These are phyloP conservation scores for Epirrhoe alternata DNA, from an alignment of 2,888 invertebrate species.

Conservation along the genomic window DNA sequence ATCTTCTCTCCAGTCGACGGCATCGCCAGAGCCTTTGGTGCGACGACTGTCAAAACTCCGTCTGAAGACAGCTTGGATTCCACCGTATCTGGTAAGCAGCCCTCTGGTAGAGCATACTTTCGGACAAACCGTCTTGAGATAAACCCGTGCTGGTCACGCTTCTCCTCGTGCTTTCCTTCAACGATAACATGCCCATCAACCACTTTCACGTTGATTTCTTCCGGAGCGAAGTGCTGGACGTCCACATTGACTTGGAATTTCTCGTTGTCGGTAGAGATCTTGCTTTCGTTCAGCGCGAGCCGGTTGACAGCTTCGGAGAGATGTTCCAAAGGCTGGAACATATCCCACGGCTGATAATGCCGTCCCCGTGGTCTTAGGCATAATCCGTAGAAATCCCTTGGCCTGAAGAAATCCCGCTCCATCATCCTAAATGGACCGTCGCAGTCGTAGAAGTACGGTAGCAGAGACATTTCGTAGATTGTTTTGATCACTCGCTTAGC, in stretches of 20 bases:
- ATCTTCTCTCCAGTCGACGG: constrained; percentile 81
- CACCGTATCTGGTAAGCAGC: constrained; percentile 89
- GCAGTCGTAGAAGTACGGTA: constrained; percentile 64
- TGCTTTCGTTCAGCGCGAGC: constrained; percentile 72
- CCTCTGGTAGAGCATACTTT: constrained; percentile 89
- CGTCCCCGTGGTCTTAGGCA: constrained; percentile 46
- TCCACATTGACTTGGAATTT: constrained; percentile 89
- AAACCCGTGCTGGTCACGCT: constrained; percentile 89
- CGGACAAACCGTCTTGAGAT: constrained; percentile 90
- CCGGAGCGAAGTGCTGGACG: constrained; percentile 91
- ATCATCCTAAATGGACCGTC: constrained; percentile 67
- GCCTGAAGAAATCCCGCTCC: constrained; percentile 66
- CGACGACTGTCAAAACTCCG: constrained; percentile 90
- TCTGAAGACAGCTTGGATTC: constrained; percentile 90
- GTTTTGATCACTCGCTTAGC: constrained; percentile 22
- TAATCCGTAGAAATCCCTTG: constrained; percentile 49
- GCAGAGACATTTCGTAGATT: constrained; percentile 61
- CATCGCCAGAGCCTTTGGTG: constrained; percentile 81
- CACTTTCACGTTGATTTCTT: constrained; percentile 91
- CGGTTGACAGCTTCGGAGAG: constrained; percentile 65
- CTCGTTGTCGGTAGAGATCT: constrained; percentile 79
- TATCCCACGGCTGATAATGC: constrained; percentile 43
- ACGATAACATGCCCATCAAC: constrained; percentile 87
- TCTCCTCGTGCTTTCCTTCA: constrained; percentile 92
- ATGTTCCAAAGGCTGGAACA: constrained; percentile 64